These are phyloP conservation scores for Thunnus maccoyii DNA, from an alignment of 2,113 vertebrate genomes.

Conservation along the genomic window DNA sequence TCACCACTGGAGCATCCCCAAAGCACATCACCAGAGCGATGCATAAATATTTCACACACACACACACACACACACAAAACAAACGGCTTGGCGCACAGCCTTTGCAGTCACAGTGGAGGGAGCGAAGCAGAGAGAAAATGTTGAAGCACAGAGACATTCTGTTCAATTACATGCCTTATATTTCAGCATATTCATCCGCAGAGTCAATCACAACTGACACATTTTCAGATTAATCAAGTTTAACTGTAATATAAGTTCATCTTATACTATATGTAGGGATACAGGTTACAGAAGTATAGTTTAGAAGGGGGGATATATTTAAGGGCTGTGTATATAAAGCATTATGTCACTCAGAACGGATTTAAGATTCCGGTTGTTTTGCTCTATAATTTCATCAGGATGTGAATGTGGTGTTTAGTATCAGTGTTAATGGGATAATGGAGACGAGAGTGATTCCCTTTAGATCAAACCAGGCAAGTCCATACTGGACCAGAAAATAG, in stretches of 20 bases:
- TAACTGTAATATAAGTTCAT: constrained; percentile 14
- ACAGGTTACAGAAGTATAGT: not conserved
- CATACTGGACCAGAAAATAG: constrained; percentile 33
- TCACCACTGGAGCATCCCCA: constrained; percentile 72
- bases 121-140: constrained; percentile 44
- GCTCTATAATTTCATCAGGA: constrained; percentile 60
- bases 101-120: constrained; percentile 50
- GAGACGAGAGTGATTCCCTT: constrained; percentile 34
- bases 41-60: constrained; percentile 78
- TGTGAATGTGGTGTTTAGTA: constrained; percentile 47
- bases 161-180: constrained; percentile 51
- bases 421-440: constrained; percentile 65
- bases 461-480: constrained; percentile 32
- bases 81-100: constrained; percentile 65
- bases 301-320: not conserved
- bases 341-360: constrained; percentile 31
- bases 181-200: constrained; percentile 39
- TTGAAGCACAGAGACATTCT: constrained; percentile 38
- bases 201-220: constrained; percentile 4
- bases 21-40: constrained; percentile 68
- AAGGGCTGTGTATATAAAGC: not conserved
- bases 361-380: constrained; percentile 43
- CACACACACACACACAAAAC: constrained; percentile 52
- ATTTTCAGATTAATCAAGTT: not conserved
- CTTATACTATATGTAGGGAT: not conserved